phyloP scores from a whole-genome alignment of 2,797 vertebrate species.

The Rhynchonycteris naso region DNA sequence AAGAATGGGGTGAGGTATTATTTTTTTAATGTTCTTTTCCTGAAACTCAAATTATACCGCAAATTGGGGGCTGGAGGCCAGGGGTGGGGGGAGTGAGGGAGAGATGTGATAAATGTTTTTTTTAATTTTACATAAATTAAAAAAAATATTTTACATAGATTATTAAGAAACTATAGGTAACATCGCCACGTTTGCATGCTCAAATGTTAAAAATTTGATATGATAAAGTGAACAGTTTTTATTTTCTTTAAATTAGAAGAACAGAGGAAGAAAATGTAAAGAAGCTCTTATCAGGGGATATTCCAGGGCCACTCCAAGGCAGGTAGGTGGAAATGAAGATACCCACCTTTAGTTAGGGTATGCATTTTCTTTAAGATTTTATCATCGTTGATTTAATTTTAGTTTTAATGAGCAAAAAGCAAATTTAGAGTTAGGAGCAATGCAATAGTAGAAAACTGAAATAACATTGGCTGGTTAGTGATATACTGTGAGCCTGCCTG shows the following conservation, averaged over 20 bases:
- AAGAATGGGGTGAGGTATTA: conserved; percentile 23
- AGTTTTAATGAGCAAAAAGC: not conserved
- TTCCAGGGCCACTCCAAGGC: conserved; percentile 96
- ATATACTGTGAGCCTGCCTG: not conserved
- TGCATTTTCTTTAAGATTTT: conserved; percentile 35
- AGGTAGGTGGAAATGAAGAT: conserved; percentile 87
- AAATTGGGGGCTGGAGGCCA: not conserved
- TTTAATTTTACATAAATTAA: not conserved
- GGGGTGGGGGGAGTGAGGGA: too few species aligned
- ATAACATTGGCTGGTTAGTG: not conserved
- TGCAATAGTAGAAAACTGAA: not conserved
- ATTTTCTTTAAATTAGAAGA: conserved; percentile 82
- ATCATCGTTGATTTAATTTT: not conserved
- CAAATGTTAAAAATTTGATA: conserved; percentile 35
- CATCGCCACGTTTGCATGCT: not conserved
- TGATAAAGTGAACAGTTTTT: conserved; percentile 4
- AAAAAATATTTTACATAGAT: not conserved
- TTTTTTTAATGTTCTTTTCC: not conserved
- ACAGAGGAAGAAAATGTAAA: conserved; percentile 87
- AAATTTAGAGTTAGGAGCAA: not conserved
- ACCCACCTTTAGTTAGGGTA: not conserved
- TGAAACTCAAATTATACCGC: conserved; percentile 37
- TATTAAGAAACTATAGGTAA: not conserved
- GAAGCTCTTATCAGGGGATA: conserved; percentile 89
- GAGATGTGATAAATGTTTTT: conserved; percentile 38